A percentile compares a stretch with the other conserved stretches of the same genome.
These are phyloP conservation scores for Columba janthina DNA, from an alignment of 2,113 vertebrate genomes.

Conservation along the genomic window DNA sequence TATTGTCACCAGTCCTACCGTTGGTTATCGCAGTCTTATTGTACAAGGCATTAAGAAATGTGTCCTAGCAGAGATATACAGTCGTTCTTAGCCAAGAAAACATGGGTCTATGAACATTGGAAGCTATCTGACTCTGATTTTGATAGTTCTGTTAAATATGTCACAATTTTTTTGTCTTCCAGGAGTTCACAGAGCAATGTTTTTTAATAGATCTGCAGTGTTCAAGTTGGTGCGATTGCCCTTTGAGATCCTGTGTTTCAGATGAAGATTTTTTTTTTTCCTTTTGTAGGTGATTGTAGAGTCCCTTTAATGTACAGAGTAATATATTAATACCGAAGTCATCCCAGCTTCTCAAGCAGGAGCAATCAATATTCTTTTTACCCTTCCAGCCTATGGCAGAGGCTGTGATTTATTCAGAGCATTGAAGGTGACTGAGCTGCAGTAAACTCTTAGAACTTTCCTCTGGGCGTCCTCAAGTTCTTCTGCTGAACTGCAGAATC, in stretches of 20 bases:
- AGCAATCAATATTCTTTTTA: not conserved
- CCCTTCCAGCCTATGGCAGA: not conserved
- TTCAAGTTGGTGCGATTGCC: not conserved
- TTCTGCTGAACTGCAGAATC: not conserved
- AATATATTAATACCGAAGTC: not conserved
- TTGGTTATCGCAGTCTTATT: fast-evolving
- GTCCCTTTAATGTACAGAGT: not conserved
- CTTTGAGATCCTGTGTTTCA: not conserved
- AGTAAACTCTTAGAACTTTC: not conserved
- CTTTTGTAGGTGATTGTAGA: not conserved
- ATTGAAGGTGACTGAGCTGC: not conserved
- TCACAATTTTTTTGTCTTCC: not conserved
- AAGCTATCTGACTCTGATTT: not conserved
- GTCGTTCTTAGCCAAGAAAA: not conserved
- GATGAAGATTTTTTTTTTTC: not conserved
- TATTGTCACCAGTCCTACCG: fast-evolving
- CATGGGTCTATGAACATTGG: fast-evolving
- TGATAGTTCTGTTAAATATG: not conserved
- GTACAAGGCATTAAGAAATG: not conserved
- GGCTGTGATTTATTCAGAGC: not conserved
- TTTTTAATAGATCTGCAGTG: not conserved
- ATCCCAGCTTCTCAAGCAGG: not conserved
- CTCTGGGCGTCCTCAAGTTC: not conserved
- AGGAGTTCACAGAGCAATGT: not conserved
- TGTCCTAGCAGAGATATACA: not conserved